phyloP scores from a whole-genome alignment of 2,113 vertebrate genomes.

The Platanista minor region DNA sequence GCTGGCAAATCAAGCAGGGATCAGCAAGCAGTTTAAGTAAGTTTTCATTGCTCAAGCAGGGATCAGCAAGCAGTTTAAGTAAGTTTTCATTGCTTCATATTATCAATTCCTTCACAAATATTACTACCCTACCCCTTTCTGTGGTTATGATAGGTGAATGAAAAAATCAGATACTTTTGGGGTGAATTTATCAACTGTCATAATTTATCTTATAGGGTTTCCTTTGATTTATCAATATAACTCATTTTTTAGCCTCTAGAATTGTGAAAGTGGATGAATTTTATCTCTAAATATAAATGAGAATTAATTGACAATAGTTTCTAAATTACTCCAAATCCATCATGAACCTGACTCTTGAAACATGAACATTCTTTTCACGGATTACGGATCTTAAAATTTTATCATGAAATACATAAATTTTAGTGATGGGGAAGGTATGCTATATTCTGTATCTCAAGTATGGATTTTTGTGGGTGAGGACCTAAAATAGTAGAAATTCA shows the following conservation, averaged over 20 bases:
- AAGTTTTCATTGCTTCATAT: not conserved
- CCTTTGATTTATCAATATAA: constrained; percentile 13
- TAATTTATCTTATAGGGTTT: constrained; percentile 26
- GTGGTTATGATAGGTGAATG: not conserved
- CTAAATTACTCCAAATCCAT: constrained; percentile 66
- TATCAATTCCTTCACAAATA: not conserved
- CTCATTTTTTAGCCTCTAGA: constrained; percentile 33
- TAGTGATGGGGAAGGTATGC: constrained; percentile 8
- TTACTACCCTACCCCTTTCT: not conserved
- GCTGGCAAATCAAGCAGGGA: not conserved
- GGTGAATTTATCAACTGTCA: not conserved
- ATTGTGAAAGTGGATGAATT: constrained; percentile 49
- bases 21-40: not conserved
- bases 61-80: not conserved
- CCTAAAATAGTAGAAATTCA: not conserved
- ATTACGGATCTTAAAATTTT: constrained; percentile 38
- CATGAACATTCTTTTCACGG: constrained; percentile 57
- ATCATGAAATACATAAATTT: constrained; percentile 26
- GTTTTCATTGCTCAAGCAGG: not conserved
- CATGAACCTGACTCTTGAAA: constrained; percentile 60
- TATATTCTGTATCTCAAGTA: not conserved
- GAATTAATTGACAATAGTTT: constrained; percentile 75
- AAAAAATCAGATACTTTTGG: not conserved
- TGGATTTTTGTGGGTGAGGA: not conserved
- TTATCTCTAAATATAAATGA: constrained; percentile 72